Conservation (phyloP, 1,140 invertebrate species). For the Tenebrio molitor region DNA sequence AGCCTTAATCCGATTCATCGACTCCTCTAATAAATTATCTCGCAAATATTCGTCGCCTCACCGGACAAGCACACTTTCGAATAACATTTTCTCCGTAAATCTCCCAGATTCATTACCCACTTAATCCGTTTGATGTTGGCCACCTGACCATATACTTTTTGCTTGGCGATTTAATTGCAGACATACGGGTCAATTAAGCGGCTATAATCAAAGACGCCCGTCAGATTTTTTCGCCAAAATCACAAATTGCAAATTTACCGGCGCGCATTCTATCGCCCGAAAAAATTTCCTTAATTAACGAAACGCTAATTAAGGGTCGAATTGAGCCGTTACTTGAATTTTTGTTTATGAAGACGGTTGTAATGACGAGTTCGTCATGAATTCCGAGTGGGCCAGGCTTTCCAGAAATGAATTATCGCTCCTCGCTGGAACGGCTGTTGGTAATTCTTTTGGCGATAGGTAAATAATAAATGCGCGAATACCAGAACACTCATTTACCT, state of each 20-base stretch:
- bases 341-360: too few relatives aligned
- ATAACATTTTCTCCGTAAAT: conserved; percentile 32
- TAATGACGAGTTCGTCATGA: too few relatives aligned
- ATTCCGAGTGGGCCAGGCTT: too few relatives aligned
- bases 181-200: conserved; percentile 28
- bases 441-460: conserved; percentile 9
- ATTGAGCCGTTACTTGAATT: neutral
- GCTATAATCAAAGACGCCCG: neutral
- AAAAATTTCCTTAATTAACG: conserved; percentile 8
- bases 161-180: neutral
- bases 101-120: conserved; percentile 27
- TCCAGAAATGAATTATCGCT: conserved; percentile 15
- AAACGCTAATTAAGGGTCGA: conserved; percentile 1
- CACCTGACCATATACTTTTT: too few relatives aligned
- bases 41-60: conserved; percentile 18
- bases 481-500: conserved; percentile 19
- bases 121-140: too few relatives aligned
- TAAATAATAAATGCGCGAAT: conserved; percentile 9
- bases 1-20: conserved; percentile 30
- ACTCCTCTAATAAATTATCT: conserved; percentile 21
- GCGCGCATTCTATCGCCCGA: neutral
- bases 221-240: conserved; percentile 12
- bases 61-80: conserved; percentile 18
- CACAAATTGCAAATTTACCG: neutral
- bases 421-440: neutral